Percentiles rank a stretch among this genome's conserved stretches.
phyloP scores from a whole-genome alignment of 2,888 invertebrate species.

The Heliconius sara region DNA sequence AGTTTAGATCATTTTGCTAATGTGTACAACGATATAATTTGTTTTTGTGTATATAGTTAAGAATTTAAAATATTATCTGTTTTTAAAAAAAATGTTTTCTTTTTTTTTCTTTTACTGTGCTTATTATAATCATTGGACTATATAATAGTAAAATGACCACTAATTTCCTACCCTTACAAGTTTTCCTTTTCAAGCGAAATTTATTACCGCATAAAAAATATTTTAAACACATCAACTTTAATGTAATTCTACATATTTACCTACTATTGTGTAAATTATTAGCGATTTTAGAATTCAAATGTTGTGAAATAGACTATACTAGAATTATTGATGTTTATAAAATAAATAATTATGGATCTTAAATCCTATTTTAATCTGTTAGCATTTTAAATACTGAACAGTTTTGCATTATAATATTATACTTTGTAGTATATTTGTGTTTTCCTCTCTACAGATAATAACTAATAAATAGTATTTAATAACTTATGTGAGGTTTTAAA shows the following conservation, averaged over 20 bases:
- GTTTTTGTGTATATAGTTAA: background rate
- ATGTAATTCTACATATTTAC: conserved; percentile 21
- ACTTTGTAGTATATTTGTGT: conserved; percentile 22
- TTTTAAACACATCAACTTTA: background rate
- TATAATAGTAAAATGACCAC: background rate
- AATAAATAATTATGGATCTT: conserved; percentile 34
- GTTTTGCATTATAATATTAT: conserved; percentile 19
- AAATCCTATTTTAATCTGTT: conserved; percentile 35
- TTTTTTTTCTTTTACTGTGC: background rate
- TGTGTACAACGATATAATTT: conserved; percentile 12
- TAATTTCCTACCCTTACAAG: background rate
- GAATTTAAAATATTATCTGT: background rate
- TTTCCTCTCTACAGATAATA: conserved; percentile 21
- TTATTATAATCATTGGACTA: background rate
- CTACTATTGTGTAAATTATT: conserved; percentile 33
- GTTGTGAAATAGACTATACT: conserved; percentile 49
- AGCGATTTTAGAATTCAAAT: conserved; percentile 45
- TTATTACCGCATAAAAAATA: background rate
- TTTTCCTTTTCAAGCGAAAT: background rate
- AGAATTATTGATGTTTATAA: conserved; percentile 39
- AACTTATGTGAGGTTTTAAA: background rate
- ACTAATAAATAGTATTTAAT: conserved; percentile 7
- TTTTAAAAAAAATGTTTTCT: background rate
- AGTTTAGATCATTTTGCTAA: conserved; percentile 11
- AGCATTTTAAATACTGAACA: conserved; percentile 22